Conservation (phyloP, 2,797 vertebrate genomes). For the Diceros bicornis region DNA sequence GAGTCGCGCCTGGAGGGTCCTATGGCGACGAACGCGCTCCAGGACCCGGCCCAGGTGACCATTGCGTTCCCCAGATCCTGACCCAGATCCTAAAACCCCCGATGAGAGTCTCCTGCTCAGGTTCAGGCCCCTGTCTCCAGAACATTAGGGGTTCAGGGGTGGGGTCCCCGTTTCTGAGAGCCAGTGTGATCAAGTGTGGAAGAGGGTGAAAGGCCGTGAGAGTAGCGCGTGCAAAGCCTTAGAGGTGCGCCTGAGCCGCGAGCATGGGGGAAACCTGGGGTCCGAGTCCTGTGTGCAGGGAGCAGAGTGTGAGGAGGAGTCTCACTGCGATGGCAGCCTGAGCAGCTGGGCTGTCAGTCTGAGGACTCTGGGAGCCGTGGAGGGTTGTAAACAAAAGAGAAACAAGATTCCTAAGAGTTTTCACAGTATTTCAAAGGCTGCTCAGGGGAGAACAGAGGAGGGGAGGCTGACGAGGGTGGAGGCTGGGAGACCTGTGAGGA, state of each 20-base stretch:
- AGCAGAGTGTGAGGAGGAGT: not conserved
- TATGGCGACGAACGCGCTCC: not conserved
- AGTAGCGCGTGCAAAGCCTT: rapidly evolving
- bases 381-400: no score
- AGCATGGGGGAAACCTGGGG: not conserved
- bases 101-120: not conserved
- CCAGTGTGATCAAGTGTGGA: not conserved
- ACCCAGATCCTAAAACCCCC: not conserved
- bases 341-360: no score
- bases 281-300: no score
- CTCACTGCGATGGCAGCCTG: not conserved
- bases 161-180: not conserved
- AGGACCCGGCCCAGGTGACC: not conserved
- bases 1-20: not conserved
- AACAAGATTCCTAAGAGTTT: not conserved
- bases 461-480: no score
- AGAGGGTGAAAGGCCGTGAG: not conserved
- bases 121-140: not conserved
- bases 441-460: not conserved
- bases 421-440: not conserved
- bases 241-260: not conserved
- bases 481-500: not conserved
- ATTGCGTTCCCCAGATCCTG: no score
- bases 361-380: not conserved
- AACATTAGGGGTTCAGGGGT: not conserved